Evolutionary conservation across 2,888 invertebrate genomes (phyloP).

Genomic region (Cheilosia grossa): DNA sequence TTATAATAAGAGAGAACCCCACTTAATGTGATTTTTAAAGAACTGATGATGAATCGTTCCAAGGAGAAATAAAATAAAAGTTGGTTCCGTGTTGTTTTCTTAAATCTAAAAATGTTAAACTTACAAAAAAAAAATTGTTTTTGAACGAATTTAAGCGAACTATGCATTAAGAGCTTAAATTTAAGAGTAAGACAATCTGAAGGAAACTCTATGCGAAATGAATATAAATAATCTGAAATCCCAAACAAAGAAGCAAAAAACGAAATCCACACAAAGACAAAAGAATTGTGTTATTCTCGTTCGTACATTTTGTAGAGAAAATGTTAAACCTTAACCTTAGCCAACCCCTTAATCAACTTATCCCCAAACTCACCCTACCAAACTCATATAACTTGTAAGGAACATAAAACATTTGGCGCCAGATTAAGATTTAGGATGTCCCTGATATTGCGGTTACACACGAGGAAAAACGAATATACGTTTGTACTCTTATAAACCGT

Average conservation of each 20-base stretch:
- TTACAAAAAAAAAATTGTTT: neutral
- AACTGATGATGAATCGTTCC: too few species aligned
- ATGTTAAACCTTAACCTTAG: slow-evolving; percentile 60
- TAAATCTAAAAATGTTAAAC: too few species aligned
- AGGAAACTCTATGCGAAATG: slow-evolving; percentile 29
- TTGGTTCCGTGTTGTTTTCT: too few species aligned
- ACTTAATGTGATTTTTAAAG: too few species aligned
- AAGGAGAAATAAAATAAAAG: too few species aligned
- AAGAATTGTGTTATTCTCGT: slow-evolving; percentile 41
- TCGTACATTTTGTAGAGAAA: slow-evolving; percentile 34
- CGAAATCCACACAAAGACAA: slow-evolving; percentile 16
- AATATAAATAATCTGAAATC: slow-evolving; percentile 23
- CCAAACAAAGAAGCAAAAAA: slow-evolving; percentile 34
- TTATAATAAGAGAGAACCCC: too few species aligned
- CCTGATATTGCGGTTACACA: slow-evolving; percentile 62
- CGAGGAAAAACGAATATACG: slow-evolving; percentile 25
- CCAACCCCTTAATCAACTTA: slow-evolving; percentile 66
- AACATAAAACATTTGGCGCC: slow-evolving; percentile 70
- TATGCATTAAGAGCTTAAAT: slow-evolving; percentile 4
- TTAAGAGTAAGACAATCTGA: slow-evolving; percentile 30
- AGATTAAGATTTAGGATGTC: slow-evolving; percentile 69
- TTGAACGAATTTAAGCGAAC: neutral
- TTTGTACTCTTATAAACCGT: slow-evolving; percentile 49
- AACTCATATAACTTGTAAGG: slow-evolving; percentile 36
- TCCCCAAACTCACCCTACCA: slow-evolving; percentile 21